phyloP scores from a whole-genome alignment of 2,888 invertebrate genomes.

The Drosophila mayaguana region DNA sequence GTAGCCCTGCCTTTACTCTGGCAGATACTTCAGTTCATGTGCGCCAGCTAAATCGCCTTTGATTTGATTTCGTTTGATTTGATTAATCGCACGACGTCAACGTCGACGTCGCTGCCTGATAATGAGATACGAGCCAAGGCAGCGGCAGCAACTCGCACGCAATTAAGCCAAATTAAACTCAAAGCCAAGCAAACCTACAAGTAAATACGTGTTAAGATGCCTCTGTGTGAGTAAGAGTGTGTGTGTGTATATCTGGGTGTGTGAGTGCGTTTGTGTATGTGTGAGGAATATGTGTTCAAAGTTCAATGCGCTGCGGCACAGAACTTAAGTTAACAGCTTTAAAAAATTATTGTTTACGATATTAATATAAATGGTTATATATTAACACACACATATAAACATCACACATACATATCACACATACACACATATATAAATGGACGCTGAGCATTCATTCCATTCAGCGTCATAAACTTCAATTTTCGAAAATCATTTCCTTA shows the following conservation, averaged over 20 bases:
- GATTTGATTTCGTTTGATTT: conserved; percentile 80
- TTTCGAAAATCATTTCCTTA: conserved; percentile 84
- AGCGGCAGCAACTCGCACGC: conserved; percentile 65
- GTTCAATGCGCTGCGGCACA: conserved; percentile 65
- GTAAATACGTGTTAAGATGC: conserved; percentile 66
- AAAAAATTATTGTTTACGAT: conserved; percentile 72
- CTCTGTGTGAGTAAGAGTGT: conserved; percentile 2
- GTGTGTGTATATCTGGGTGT: conserved; percentile 1
- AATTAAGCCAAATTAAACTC: conserved; percentile 73
- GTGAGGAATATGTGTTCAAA: conserved; percentile 40
- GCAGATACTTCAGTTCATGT: conserved; percentile 48
- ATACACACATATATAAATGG: not conserved
- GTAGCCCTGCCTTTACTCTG: conserved; percentile 14
- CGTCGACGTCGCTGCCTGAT: conserved; percentile 45
- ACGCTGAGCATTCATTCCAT: conserved; percentile 67
- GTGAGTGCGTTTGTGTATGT: conserved; percentile 12
- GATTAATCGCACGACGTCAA: conserved; percentile 71
- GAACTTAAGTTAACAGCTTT: conserved; percentile 72
- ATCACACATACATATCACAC: conserved; percentile 22
- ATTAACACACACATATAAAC: conserved; percentile 49
- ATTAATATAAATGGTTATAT: conserved; percentile 74
- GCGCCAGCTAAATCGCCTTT: conserved; percentile 77
- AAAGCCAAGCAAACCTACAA: conserved; percentile 59
- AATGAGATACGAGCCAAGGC: conserved; percentile 49
- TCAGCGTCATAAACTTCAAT: conserved; percentile 84